Evolutionary conservation across 1,140 invertebrate species (phyloP).

Genomic region (Neodiprion fabricii): DNA sequence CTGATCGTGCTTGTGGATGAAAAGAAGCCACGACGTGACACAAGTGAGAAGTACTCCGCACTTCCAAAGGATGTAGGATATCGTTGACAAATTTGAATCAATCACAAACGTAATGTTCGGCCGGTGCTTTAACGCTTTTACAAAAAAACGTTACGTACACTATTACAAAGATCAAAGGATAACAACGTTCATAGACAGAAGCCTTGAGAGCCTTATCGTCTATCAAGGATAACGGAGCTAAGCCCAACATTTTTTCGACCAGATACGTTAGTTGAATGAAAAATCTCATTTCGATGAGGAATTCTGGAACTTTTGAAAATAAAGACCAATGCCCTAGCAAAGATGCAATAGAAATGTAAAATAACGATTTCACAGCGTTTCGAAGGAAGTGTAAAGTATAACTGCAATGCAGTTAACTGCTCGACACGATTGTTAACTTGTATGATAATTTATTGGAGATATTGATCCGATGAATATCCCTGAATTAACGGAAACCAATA

Average conservation of each 20-base stretch:
- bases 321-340: too few relatives aligned
- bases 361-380: too few relatives aligned
- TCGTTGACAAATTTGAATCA: neutral
- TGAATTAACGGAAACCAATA: too few relatives aligned
- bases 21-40: neutral
- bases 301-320: too few relatives aligned
- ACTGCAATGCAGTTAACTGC: too few relatives aligned
- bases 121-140: neutral
- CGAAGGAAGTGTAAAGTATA: too few relatives aligned
- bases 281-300: neutral
- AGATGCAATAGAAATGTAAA: too few relatives aligned
- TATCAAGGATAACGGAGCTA: neutral
- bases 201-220: neutral
- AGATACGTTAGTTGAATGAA: neutral
- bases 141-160: neutral
- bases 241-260: neutral
- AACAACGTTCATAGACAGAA: neutral
- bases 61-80: neutral
- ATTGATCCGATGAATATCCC: too few relatives aligned
- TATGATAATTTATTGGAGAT: too few relatives aligned
- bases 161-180: neutral
- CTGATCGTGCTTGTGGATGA: neutral
- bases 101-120: neutral
- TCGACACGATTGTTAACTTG: too few relatives aligned
- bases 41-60: neutral